phyloP scores from a whole-genome alignment of 2,888 invertebrate species.

The Eristalis tenax region DNA sequence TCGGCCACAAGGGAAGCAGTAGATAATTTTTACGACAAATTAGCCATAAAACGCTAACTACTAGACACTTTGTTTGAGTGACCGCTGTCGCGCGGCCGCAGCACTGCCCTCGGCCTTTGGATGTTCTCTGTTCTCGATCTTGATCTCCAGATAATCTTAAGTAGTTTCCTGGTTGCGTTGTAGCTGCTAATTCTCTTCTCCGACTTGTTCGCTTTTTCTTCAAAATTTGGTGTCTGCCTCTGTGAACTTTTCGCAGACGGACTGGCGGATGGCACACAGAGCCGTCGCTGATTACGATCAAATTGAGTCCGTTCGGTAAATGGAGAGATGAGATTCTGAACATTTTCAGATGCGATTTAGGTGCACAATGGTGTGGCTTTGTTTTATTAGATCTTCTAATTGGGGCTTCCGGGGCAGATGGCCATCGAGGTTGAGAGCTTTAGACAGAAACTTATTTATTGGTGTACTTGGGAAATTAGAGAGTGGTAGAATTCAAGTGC shows the following conservation, averaged over 20 bases:
- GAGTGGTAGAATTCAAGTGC: no score
- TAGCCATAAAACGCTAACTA: conserved; percentile 46
- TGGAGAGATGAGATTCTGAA: not conserved
- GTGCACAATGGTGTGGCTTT: not conserved
- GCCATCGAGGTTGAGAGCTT: not conserved
- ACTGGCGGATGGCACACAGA: not conserved
- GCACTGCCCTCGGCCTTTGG: not conserved
- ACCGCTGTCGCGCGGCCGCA: conserved; percentile 19
- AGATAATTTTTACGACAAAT: conserved; percentile 47
- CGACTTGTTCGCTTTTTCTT: not conserved
- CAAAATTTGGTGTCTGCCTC: not conserved
- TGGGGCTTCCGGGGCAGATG: not conserved
- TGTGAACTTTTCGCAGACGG: not conserved
- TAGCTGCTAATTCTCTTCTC: not conserved
- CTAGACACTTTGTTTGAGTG: conserved; percentile 27
- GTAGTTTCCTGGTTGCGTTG: not conserved
- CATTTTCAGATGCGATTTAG: not conserved
- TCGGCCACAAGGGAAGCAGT: conserved; percentile 13
- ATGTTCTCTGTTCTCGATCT: not conserved
- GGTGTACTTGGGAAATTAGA: no score
- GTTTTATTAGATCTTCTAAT: not conserved
- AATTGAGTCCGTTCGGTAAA: not conserved
- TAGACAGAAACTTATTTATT: not conserved
- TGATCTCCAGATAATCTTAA: not conserved
- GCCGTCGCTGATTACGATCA: not conserved